Base-by-base conservation (phyloP, 1,140 invertebrate species). In the Aphaenogaster ashmeadi region DNA sequence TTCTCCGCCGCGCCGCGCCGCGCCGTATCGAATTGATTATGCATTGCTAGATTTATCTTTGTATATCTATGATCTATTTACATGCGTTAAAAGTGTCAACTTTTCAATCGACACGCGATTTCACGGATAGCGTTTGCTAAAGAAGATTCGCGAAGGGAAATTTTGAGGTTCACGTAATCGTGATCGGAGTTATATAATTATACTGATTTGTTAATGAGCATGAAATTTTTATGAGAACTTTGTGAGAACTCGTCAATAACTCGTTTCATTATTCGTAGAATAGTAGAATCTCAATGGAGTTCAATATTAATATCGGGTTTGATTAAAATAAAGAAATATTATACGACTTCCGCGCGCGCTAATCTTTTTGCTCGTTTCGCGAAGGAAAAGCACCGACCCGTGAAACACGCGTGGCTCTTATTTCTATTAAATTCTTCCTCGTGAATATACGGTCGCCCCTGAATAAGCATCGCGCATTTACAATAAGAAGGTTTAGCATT, bases 401-500 rank as follows among this genome's bases (percentile, higher is more conserved):
- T 85, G 72, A 60, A 62, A 87, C 50, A 88, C 52, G 64, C n/a
- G 56, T 50, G 78, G 83, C 71, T 88, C 90, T 56, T 89, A 85
- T 91, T 91, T 92, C 90, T 86, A 88, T 91, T 86, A 86, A 86
- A 58, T 66, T 58, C 18, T 69, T 83, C 74, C 67, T 79, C 74
- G 84, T 86, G 54, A 69, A 88, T 72, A 88, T 72, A 74, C 84
- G 64, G 66, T 78, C 87, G 84, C 60, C 86, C 84, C 67, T 80
- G 74, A 69, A 58, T 85, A 89, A 90, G 87, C 86, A 75, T 52
- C 44, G 86, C 81, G 77, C 58, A 87, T 85, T 90, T 87, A 56
- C 87, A 92, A 87, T 88, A 89, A 88, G 83, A 92, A 87, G 88
- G 41, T 69, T 79, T 36, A 67, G 62, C 75, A 81, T 84, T 90